Base-by-base conservation (phyloP, 2,113 vertebrate genomes). In the Aspiorhynchus laticeps region DNA sequence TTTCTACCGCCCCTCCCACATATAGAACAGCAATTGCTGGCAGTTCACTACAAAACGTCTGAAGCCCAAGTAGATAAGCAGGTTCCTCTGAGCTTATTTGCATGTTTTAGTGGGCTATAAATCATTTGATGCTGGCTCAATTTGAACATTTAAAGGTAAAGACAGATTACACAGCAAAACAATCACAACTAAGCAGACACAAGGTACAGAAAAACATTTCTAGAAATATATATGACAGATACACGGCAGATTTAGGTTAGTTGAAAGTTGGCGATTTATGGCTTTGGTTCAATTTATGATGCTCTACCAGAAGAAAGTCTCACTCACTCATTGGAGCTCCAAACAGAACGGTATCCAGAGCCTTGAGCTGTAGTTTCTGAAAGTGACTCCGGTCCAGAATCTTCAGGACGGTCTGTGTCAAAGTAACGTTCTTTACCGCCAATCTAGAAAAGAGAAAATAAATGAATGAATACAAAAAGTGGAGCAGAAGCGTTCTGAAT, bases 361-460 rank as follows among this genome's bases (percentile, higher is more conserved):
- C 93, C 36, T 99, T 99, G 63, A 99, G 96, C 91, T 99, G 97
- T 89, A 99, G 92, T 92, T 99, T 99, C 92, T 99, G 98, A 78
- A 96, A 90, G 83, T 99, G 98, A 94, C 98, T 99, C 51, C 98
- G 94, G 88, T 99, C 98, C 46, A 97, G 94, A 92, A 99, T 98
- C 85, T 98, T 99, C 89, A 99, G 95, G 33, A 99, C 95, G 0
- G 96, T 95, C 7, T 96, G 94, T 2, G 96, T 97, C 95, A 99
- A 94, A 43, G 97, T 98, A 43, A 91, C 93, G 0, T 98, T 99
- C 93, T 97, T 98, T 77, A 99, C 93, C 0, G 98, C 98, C 8
- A 99, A 90, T 90, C 98, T 99, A 94, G 82, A 71, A 79, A n/a
- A 43, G 21, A 24, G 83, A 85, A 59, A 12, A 51, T 41, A 88